Evolutionary conservation across 2,797 vertebrate genomes (phyloP).

Genomic region (Etheostoma nigrum): DNA sequence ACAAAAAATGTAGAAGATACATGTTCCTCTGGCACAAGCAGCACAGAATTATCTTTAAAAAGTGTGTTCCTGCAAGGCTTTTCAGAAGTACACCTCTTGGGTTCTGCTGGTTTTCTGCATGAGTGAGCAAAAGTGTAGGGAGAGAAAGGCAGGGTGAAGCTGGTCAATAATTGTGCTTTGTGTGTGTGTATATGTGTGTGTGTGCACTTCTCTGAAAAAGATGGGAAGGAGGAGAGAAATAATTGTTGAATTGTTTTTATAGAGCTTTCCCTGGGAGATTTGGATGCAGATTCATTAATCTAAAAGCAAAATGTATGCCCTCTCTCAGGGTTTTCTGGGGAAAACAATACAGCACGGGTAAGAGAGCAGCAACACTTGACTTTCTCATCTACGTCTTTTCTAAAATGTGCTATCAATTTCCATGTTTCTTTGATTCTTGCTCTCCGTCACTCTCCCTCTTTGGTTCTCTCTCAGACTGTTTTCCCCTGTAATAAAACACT

Average conservation of each 20-base stretch:
- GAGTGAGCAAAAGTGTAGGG: constrained; percentile 19
- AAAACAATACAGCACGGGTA: constrained; percentile 25
- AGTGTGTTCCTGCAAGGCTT: constrained; percentile 36
- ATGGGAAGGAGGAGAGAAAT: constrained; percentile 47
- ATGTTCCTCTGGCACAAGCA: constrained; percentile 14
- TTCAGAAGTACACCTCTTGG: constrained; percentile 15
- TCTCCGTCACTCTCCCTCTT: background rate
- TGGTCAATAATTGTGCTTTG: constrained; percentile 44
- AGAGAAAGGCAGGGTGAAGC: constrained; percentile 34
- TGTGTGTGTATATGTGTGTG: background rate
- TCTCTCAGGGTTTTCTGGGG: constrained; percentile 43
- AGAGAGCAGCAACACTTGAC: constrained; percentile 38
- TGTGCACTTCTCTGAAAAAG: constrained; percentile 1
- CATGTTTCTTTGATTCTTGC: constrained; percentile 17
- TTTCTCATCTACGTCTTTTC: constrained; percentile 11
- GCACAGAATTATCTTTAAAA: constrained; percentile 31
- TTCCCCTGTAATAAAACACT: constrained; percentile 2
- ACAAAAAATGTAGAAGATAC: constrained; percentile 41
- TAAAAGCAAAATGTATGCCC: constrained; percentile 48
- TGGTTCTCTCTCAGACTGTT: background rate
- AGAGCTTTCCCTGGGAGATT: constrained; percentile 49
- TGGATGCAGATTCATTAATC: constrained; percentile 64
- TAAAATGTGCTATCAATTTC: constrained; percentile 19
- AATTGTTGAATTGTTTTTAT: constrained; percentile 57
- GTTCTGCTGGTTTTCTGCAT: constrained; percentile 45